Evolutionary conservation across 1,140 invertebrate species (phyloP), one percentile per base, ranked within the genome.

Genomic region (Drosophila guanche): DNA sequence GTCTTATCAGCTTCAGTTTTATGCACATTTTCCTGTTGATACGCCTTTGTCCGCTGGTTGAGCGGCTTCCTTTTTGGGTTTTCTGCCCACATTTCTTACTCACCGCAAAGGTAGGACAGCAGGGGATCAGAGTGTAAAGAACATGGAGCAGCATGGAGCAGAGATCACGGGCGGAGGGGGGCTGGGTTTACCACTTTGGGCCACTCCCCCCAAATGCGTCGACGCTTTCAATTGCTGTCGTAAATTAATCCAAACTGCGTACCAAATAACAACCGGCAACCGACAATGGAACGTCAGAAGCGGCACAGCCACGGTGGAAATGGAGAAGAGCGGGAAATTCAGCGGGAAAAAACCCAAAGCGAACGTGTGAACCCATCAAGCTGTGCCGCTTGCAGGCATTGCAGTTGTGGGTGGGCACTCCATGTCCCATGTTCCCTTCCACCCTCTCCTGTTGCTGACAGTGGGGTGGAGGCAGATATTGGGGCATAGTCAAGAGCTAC

Each of bases 171-270:
- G 43, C 41, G 40, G 27, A 25, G 29, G 43, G 29, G 43, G 41
- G 20, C 12, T 22, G 65, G 33, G 8, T 23, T 53, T 29, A 10
- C 53, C 63, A 33, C 51, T 56, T 68, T 23, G 62, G 14, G 25
- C 65, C 23, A 7, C 52, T 65, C 25, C 29, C 47, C 25, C 57
- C 43, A 70, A 69, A 63, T 62, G 72, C 72, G 74, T 76, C 81
- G 50, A 75, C 56, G 69, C 65, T 86, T 89, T 89, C 85, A 86
- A 89, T 89, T 90, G 85, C 81, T 52, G 66, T 89, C 86, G 85
- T 89, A 89, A 89, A 89, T 89, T 89, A 89, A 89, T 89, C 85
- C 86, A 33, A 71, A 88, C 48, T 78, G 83, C 78, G 81, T 77
- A 60, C 68, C 68, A 69, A 81, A 74, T 51, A 86, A 47, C 57